These are phyloP conservation scores for Aptenodytes forsteri DNA, from an alignment of 2,113 vertebrate genomes.

Conservation along the genomic window DNA sequence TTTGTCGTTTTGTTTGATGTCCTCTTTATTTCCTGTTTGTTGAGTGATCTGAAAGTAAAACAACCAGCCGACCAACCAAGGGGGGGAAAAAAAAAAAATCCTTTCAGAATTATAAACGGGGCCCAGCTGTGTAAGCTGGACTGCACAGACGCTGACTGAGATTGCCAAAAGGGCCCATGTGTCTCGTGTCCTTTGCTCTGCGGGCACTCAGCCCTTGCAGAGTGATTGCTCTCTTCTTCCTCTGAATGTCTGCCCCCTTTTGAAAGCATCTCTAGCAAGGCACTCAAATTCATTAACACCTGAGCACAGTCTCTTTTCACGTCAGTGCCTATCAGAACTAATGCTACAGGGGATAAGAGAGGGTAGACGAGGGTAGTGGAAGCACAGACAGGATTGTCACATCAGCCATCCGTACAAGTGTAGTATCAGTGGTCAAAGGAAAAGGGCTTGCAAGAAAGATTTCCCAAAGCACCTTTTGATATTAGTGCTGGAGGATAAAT, in stretches of 20 bases:
- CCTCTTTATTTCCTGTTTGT: constrained; percentile 39
- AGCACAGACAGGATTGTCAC: background rate
- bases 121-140: constrained; percentile 37
- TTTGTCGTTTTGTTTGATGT: constrained; percentile 25
- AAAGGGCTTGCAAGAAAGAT: background rate
- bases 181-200: accelerated
- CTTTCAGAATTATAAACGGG: background rate
- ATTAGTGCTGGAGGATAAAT: background rate
- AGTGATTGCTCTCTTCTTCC: background rate
- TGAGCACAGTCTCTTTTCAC: background rate
- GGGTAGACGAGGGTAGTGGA: background rate
- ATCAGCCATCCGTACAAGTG: background rate
- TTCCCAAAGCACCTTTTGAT: background rate
- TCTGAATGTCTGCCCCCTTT: background rate
- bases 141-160: background rate
- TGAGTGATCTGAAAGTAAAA: constrained; percentile 50
- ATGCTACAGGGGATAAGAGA: background rate
- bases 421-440: background rate
- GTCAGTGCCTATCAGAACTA: background rate
- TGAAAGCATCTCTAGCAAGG: background rate
- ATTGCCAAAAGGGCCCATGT: background rate
- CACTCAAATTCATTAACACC: background rate
- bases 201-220: background rate
- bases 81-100: background rate
- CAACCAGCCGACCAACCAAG: background rate